Evolutionary conservation across 2,113 vertebrate species (phyloP).

Genomic region (Neopipo cinnamomea): DNA sequence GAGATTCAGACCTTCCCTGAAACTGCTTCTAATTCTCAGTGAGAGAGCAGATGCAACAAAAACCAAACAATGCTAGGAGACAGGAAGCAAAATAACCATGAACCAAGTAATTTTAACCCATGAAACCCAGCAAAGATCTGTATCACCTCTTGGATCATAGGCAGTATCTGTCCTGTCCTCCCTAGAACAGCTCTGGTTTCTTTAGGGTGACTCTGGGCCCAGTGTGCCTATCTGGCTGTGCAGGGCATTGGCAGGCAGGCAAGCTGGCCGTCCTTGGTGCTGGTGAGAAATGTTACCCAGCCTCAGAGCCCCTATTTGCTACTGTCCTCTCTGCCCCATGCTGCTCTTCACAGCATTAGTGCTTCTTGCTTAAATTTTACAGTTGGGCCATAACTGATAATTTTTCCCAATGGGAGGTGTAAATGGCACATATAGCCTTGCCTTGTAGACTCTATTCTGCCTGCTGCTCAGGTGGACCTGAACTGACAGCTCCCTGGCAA

Average conservation of each 20-base stretch:
- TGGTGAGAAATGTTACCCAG: not conserved
- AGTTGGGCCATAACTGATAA: not conserved
- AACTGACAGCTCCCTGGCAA: not conserved
- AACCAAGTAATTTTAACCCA: not conserved
- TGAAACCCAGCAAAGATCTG: not conserved
- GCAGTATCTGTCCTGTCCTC: not conserved
- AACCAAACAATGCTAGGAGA: not conserved
- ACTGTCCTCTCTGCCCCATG: not conserved
- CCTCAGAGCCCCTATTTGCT: not conserved
- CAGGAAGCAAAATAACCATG: not conserved
- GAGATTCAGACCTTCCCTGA: not conserved
- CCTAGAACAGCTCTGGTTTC: not conserved
- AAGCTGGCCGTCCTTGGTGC: not conserved
- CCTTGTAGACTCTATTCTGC: not conserved
- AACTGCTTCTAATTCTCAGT: not conserved
- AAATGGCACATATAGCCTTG: not conserved
- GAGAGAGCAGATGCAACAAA: not conserved
- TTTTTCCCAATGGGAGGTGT: not conserved
- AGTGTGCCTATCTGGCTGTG: not conserved
- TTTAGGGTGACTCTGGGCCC: not conserved
- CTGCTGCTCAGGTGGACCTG: not conserved
- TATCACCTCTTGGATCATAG: not conserved
- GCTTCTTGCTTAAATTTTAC: constrained; percentile 39
- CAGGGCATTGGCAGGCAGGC: not conserved
- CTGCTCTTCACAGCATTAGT: not conserved